phyloP scores from a whole-genome alignment of 2,888 invertebrate species.

The Chloroclysta siterata region DNA sequence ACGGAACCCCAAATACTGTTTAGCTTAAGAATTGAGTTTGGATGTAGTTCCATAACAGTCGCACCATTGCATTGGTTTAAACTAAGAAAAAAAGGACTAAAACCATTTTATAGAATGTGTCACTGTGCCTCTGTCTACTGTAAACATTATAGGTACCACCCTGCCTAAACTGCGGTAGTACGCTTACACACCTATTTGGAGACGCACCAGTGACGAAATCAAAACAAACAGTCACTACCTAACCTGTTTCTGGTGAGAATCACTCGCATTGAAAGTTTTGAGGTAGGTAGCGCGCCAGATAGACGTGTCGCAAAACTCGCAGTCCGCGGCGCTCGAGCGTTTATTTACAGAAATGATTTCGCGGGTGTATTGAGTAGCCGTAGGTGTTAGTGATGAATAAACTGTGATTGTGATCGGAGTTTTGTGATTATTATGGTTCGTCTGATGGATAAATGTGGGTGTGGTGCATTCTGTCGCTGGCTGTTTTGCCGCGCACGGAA shows the following conservation, averaged over 20 bases:
- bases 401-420: constrained; percentile 38
- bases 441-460: constrained; percentile 62
- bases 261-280: constrained; percentile 39
- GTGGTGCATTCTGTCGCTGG: constrained; percentile 69
- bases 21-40: no score
- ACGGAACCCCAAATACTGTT: no score
- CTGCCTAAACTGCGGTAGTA: not conserved
- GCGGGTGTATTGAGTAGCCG: constrained; percentile 37
- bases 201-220: constrained; percentile 23
- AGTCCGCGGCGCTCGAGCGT: constrained; percentile 44
- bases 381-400: constrained; percentile 40
- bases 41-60: no score
- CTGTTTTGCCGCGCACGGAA: constrained; percentile 64
- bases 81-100: no score
- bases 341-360: constrained; percentile 66
- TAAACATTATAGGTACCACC: no score
- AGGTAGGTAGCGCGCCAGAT: constrained; percentile 42
- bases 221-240: constrained; percentile 37
- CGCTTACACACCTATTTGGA: not conserved
- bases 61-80: no score
- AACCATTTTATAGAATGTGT: no score
- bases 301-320: constrained; percentile 38
- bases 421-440: constrained; percentile 58
- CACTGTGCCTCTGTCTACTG: no score
- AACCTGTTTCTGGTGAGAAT: constrained; percentile 23